Conservation (phyloP, 2,113 vertebrate species). For the Hyperopisus bebe region DNA sequence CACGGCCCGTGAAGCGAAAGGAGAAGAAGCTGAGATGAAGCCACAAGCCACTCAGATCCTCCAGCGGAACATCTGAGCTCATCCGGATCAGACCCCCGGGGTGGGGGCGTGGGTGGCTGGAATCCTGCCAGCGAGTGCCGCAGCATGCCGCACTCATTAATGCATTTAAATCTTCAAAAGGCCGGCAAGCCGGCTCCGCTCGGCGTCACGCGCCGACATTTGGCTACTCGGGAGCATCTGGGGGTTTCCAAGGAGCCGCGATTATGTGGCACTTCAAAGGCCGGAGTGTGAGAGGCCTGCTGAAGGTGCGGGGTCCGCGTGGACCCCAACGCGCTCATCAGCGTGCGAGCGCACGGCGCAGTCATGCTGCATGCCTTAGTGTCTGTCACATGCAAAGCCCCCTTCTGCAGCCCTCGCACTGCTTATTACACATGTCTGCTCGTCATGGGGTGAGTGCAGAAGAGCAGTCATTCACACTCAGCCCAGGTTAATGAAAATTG, state of each 20-base stretch:
- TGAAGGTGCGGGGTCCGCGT: conserved; percentile 31
- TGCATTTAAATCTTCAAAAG: conserved; percentile 67
- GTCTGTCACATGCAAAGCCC: conserved; percentile 23
- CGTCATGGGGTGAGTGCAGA: conserved; percentile 48
- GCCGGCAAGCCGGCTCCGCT: conserved; percentile 38
- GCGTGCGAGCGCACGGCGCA: neutral
- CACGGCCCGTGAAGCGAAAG: neutral
- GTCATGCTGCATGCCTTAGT: neutral
- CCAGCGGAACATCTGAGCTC: neutral
- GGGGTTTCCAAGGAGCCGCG: conserved; percentile 40
- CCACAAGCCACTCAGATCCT: neutral
- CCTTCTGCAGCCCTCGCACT: conserved; percentile 22
- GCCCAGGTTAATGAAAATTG: conserved; percentile 33
- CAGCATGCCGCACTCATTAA: conserved; percentile 34
- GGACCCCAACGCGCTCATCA: neutral
- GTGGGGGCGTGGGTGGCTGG: conserved; percentile 38
- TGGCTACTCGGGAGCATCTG: conserved; percentile 38
- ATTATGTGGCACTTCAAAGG: conserved; percentile 31
- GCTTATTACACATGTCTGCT: conserved; percentile 30
- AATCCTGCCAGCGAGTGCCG: conserved; percentile 56
- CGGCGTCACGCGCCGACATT: conserved; percentile 41
- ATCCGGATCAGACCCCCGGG: neutral
- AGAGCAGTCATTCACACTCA: conserved; percentile 26
- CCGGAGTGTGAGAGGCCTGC: conserved; percentile 32
- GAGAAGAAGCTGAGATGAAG: neutral